Base-by-base conservation (phyloP, 2,888 invertebrate genomes). In the Parelbella ahira region DNA sequence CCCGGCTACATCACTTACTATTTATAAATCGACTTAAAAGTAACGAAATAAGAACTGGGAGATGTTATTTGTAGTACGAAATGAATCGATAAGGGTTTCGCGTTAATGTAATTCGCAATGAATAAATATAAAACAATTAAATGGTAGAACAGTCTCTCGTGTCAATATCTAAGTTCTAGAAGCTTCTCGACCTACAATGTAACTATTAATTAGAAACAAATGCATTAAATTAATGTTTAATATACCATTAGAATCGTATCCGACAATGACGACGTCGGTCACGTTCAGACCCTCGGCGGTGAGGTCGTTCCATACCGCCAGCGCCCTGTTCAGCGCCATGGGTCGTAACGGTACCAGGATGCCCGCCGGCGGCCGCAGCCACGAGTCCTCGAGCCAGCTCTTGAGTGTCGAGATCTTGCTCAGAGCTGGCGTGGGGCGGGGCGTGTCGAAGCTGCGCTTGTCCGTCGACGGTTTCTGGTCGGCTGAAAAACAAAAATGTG, bases 161-260 rank as follows among this genome's bases (percentile, higher is more conserved):
- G n/a, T n/a, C n/a, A n/a, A n/a, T n/a, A n/a, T n/a, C n/a, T n/a
- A n/a, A n/a, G n/a, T n/a, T n/a, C n/a, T n/a, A n/a, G n/a, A n/a
- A n/a, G n/a, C n/a, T n/a, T n/a, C n/a, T n/a, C n/a, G n/a, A n/a
- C n/a, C n/a, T n/a, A n/a, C n/a, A n/a, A n/a, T n/a, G n/a, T n/a
- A n/a, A n/a, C n/a, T n/a, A n/a, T n/a, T n/a, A n/a, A n/a, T n/a
- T n/a, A n/a, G n/a, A n/a, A n/a, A n/a, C n/a, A n/a, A n/a, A n/a
- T n/a, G n/a, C n/a, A n/a, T n/a, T n/a, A n/a, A n/a, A n/a, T n/a
- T n/a, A n/a, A n/a, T n/a, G n/a, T n/a, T n/a, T n/a, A n/a, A n/a
- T n/a, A n/a, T 47, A 86, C 86, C 87, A 47, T 87, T 82, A 0
- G 75, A 68, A 48, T 87, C 87, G 23, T 84, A 87, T n/a, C 84